A percentile compares a stretch with the other conserved stretches of the same genome.
phyloP scores from a whole-genome alignment of 2,113 vertebrate genomes.

The Montifringilla adamsi region DNA sequence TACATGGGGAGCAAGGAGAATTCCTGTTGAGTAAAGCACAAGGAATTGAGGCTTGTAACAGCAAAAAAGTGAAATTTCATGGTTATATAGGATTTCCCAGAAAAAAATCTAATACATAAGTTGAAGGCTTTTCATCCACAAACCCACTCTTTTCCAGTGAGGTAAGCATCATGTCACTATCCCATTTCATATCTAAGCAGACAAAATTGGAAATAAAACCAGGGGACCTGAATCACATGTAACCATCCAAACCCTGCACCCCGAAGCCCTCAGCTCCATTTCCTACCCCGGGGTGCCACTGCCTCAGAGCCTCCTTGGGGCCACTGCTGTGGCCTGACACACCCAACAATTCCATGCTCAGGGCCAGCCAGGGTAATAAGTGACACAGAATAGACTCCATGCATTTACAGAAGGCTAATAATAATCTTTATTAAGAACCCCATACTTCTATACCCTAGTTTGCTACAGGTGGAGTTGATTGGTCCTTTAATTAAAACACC shows the following conservation, averaged over 20 bases:
- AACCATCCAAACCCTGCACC: no score
- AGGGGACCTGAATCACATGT: fast-evolving
- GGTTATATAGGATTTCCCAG: neutral
- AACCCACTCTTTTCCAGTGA: neutral
- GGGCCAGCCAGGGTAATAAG: neutral
- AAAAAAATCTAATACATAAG: neutral
- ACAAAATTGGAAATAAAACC: neutral
- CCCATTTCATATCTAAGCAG: neutral
- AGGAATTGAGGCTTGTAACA: neutral
- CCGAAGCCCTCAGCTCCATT: neutral
- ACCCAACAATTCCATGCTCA: neutral
- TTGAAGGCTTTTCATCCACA: neutral
- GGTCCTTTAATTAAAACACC: neutral
- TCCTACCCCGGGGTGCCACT: fast-evolving
- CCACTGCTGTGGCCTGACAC: neutral
- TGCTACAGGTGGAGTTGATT: neutral
- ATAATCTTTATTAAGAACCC: neutral
- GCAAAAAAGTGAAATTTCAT: neutral
- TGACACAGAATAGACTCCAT: neutral
- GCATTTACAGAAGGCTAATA: neutral
- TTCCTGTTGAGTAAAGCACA: neutral
- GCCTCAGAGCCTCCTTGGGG: neutral
- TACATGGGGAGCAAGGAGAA: neutral
- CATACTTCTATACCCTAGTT: neutral
- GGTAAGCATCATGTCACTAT: neutral